Conservation (phyloP, 2,797 vertebrate species). For the Tachyglossus aculeatus region DNA sequence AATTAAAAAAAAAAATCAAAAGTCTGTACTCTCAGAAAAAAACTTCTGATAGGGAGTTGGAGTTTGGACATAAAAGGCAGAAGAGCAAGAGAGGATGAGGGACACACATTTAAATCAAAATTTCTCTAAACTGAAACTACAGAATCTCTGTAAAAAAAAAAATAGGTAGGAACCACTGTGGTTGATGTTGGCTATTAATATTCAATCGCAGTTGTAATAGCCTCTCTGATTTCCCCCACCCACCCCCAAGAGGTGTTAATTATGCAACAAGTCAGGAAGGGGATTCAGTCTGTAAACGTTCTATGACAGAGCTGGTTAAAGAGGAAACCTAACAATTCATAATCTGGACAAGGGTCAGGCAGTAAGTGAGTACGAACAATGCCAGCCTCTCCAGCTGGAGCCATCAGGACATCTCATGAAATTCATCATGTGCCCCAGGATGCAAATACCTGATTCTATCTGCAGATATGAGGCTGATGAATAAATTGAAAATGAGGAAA, state of each 20-base stretch:
- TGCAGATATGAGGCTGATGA: neutral
- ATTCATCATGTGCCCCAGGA: neutral
- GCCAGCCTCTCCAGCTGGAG: neutral
- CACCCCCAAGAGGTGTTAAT: neutral
- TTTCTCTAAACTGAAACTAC: neutral
- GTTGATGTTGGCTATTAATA: neutral
- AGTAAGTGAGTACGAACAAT: neutral
- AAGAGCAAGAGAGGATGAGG: too few species aligned
- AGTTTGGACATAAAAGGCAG: too few species aligned
- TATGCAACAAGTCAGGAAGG: neutral
- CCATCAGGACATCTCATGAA: neutral
- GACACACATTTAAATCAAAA: neutral
- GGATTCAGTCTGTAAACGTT: neutral
- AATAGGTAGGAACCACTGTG: neutral
- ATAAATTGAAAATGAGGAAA: neutral
- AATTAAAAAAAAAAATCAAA: too few species aligned
- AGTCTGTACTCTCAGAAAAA: too few species aligned
- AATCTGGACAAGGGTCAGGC: too few species aligned
- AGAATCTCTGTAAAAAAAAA: constrained; percentile 1
- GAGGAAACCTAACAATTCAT: neutral
- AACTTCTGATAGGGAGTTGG: too few species aligned
- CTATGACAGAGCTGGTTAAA: neutral
- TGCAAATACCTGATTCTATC: neutral
- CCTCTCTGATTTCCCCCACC: neutral
- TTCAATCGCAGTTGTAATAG: neutral